Percentiles rank a stretch among this genome's conserved stretches.
Conservation (phyloP, 2,113 vertebrate genomes). For the Stigmatopora argus region DNA sequence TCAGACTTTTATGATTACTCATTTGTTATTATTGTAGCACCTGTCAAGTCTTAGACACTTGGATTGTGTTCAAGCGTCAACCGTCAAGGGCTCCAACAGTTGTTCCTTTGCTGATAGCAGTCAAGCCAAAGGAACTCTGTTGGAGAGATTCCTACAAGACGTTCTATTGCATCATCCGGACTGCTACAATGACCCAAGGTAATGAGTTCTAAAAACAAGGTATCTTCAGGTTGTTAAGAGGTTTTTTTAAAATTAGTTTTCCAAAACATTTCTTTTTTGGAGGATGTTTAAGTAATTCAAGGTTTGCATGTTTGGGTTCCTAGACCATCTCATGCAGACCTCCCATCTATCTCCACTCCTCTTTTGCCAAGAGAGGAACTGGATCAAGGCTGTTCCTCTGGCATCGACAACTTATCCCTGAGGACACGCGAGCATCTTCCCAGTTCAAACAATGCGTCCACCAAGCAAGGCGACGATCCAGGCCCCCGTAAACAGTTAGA, state of each 20-base stretch:
- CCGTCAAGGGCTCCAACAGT: conserved; percentile 56
- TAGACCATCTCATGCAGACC: conserved; percentile 79
- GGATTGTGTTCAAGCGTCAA: conserved; percentile 65
- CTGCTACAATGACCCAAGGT: conserved; percentile 69
- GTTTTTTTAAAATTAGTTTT: neutral
- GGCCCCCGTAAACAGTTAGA: conserved; percentile 11
- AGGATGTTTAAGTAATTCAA: neutral
- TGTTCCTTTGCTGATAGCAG: conserved; percentile 47
- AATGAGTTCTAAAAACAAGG: neutral
- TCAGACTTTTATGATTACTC: neutral
- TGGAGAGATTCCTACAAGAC: conserved; percentile 91
- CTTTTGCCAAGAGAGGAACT: conserved; percentile 59
- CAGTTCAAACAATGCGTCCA: conserved; percentile 52
- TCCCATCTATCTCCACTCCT: conserved; percentile 51
- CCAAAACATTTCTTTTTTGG: neutral
- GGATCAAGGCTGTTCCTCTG: conserved; percentile 53
- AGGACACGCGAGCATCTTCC: conserved; percentile 52
- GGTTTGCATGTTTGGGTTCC: neutral
- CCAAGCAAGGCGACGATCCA: conserved; percentile 12
- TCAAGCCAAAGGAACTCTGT: conserved; percentile 63
- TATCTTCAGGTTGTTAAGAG: neutral
- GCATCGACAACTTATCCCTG: conserved; percentile 53
- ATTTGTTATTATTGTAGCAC: conserved; percentile 68
- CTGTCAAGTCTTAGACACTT: conserved; percentile 80
- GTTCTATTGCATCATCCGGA: conserved; percentile 83